phyloP scores from a whole-genome alignment of 2,113 vertebrate species.

The Tinamus guttatus region DNA sequence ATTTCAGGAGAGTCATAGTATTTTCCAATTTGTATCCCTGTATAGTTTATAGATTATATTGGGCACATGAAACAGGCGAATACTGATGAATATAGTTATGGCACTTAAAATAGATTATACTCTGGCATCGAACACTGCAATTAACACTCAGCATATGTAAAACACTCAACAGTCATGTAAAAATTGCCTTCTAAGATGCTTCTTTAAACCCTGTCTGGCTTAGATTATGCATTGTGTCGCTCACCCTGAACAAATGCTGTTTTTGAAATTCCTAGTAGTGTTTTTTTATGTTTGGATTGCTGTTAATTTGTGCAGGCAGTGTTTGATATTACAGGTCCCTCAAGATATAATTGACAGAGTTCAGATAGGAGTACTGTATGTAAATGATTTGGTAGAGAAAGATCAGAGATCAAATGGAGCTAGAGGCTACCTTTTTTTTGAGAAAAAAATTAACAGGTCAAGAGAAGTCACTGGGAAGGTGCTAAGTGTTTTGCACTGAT shows the following conservation, averaged over 20 bases:
- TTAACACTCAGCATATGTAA: not conserved
- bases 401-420: not conserved
- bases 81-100: not conserved
- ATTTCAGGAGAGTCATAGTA: too few species aligned
- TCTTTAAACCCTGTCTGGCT: not conserved
- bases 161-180: not conserved
- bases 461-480: not conserved
- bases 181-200: not conserved
- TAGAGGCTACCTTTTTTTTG: constrained; percentile 9
- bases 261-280: not conserved
- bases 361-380: not conserved
- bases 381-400: not conserved
- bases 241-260: not conserved
- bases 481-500: accelerated
- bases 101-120: not conserved
- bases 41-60: not conserved
- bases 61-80: not conserved
- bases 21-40: too few species aligned
- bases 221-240: not conserved
- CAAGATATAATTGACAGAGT: not conserved
- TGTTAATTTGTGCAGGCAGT: not conserved
- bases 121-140: not conserved
- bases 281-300: not conserved
- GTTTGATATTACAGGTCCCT: not conserved
- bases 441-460: not conserved